Evolutionary conservation across 2,888 invertebrate genomes (phyloP).

Genomic region (Dicyrtomina minuta): DNA sequence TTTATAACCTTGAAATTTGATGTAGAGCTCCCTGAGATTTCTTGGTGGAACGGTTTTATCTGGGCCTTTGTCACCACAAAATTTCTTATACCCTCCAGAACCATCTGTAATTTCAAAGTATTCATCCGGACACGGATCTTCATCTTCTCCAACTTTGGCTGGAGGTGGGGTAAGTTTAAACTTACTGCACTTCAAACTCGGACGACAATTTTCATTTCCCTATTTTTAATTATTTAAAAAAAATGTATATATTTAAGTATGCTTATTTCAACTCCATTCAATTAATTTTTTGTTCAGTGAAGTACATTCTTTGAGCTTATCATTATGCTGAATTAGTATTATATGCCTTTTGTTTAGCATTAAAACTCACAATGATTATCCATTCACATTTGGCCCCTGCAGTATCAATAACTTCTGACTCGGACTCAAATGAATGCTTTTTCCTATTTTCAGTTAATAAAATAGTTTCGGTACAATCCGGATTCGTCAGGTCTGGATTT

Average conservation of each 20-base stretch:
- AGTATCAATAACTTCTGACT: neutral
- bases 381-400: slow-evolving; percentile 22
- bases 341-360: no score
- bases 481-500: neutral
- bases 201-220: slow-evolving; percentile 15
- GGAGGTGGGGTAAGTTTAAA: slow-evolving; percentile 3
- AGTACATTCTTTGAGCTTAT: neutral
- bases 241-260: neutral
- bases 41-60: slow-evolving; percentile 35
- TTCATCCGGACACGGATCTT: slow-evolving; percentile 34
- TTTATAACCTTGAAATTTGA: slow-evolving; percentile 23
- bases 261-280: neutral
- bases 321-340: neutral
- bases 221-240: neutral
- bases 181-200: slow-evolving; percentile 5
- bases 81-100: slow-evolving; percentile 33
- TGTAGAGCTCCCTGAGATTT: slow-evolving; percentile 42
- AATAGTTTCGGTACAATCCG: slow-evolving; percentile 9
- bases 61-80: slow-evolving; percentile 37
- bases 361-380: slow-evolving; percentile 4
- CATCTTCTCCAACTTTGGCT: neutral
- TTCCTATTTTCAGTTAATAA: neutral
- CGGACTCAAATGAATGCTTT: neutral
- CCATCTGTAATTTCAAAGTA: slow-evolving; percentile 47
- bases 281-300: no score